A percentile compares a stretch with the other conserved stretches of the same genome.
phyloP scores from a whole-genome alignment of 2,797 vertebrate species.

The Nothura maculosa region DNA sequence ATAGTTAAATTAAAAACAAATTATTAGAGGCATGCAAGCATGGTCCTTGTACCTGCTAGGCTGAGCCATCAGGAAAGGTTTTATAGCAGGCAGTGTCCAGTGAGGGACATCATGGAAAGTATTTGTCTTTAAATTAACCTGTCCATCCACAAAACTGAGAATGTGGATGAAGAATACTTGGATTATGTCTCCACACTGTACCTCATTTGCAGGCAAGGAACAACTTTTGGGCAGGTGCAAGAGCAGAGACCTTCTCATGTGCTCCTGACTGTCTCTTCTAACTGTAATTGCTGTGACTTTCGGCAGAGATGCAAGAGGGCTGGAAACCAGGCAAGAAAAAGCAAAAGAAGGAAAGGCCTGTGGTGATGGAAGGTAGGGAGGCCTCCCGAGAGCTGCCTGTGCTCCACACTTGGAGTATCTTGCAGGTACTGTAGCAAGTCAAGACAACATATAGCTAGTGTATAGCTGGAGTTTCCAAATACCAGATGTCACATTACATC shows the following conservation, averaged over 20 bases:
- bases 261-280: rapidly evolving
- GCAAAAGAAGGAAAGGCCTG: background rate
- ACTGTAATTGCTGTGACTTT: background rate
- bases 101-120: rapidly evolving
- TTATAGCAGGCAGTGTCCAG: background rate
- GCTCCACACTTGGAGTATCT: background rate
- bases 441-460: background rate
- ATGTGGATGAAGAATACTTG: rapidly evolving
- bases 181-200: background rate
- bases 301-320: background rate
- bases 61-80: background rate
- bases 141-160: background rate
- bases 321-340: background rate
- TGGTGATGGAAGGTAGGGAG: background rate
- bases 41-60: background rate
- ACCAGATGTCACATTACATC: conserved; percentile 35
- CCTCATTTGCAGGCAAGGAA: background rate
- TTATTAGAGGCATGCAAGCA: rapidly evolving
- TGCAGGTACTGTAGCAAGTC: background rate
- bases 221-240: background rate
- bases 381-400: rapidly evolving
- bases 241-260: too few species aligned
- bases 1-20: background rate
- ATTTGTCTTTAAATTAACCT: rapidly evolving
- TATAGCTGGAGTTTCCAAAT: conserved; percentile 29